Evolutionary conservation across 2,888 invertebrate genomes (phyloP).

Genomic region (Scaptomyza polygonia): DNA sequence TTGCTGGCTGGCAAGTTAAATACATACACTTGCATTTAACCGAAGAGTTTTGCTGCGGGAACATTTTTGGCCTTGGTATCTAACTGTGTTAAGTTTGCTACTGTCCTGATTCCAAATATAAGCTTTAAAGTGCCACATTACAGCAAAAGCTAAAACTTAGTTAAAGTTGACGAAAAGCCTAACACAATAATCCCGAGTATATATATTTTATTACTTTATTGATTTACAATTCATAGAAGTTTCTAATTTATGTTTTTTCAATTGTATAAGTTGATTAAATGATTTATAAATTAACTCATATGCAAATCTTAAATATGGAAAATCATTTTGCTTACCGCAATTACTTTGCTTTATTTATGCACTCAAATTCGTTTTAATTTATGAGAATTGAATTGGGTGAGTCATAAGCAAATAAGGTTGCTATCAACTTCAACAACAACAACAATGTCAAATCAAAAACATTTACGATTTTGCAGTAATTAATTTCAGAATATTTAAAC

Average conservation of each 20-base stretch:
- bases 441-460: slow-evolving; percentile 30
- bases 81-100: neutral
- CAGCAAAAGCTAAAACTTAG: neutral
- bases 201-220: too few species aligned
- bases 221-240: neutral
- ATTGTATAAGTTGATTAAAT: neutral
- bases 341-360: neutral
- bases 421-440: slow-evolving; percentile 44
- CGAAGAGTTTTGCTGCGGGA: slow-evolving; percentile 6
- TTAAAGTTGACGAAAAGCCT: neutral
- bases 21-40: slow-evolving; percentile 6
- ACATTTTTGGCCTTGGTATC: neutral
- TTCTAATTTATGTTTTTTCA: neutral
- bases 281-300: neutral
- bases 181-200: neutral
- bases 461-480: slow-evolving; percentile 8
- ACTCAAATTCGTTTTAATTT: neutral
- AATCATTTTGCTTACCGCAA: neutral
- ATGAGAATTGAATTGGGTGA: too few species aligned
- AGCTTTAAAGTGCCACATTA: neutral
- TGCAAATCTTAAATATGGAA: neutral
- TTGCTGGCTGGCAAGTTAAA: slow-evolving; percentile 28
- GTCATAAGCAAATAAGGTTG: slow-evolving; percentile 15
- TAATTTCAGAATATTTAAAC: neutral
- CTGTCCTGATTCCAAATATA: neutral